Evolutionary conservation across 2,888 invertebrate genomes (phyloP).

Genomic region (Leptinotarsa juncta): DNA sequence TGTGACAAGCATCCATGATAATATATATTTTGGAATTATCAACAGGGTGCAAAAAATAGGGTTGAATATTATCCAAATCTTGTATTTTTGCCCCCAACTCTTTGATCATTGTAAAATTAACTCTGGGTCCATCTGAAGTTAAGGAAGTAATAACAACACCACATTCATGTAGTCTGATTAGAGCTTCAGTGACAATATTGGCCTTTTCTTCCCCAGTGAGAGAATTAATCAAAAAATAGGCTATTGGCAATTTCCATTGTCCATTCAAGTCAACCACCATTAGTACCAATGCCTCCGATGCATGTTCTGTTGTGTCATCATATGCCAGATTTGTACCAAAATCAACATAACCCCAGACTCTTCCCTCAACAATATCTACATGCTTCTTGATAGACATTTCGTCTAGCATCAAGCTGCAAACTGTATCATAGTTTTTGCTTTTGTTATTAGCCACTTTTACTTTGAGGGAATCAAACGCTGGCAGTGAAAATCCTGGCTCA

Average conservation of each 20-base stretch:
- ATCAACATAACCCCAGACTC: no score
- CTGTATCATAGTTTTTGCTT: no score
- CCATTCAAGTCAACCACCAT: constrained; percentile 16
- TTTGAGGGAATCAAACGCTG: no score
- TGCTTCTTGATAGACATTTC: no score
- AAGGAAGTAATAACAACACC: constrained; percentile 14
- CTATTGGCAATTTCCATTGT: constrained; percentile 9
- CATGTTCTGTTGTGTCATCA: constrained; percentile 14
- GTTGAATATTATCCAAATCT: constrained; percentile 11
- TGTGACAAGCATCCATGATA: constrained; percentile 1
- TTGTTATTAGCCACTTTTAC: no score
- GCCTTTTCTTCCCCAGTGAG: background rate
- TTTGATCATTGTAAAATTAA: constrained; percentile 22
- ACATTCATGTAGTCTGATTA: constrained; percentile 7
- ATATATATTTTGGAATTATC: constrained; percentile 21
- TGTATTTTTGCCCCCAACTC: constrained; percentile 19
- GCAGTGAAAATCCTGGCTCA: no score
- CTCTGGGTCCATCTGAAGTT: constrained; percentile 24
- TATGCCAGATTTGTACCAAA: background rate
- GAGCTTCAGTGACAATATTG: constrained; percentile 1
- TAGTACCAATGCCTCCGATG: constrained; percentile 18
- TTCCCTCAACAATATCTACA: no score
- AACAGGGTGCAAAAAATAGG: constrained; percentile 20
- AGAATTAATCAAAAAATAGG: background rate
- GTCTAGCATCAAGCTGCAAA: no score